These are phyloP conservation scores for Geodia barretti DNA, from an alignment of 37 sponge, comb jelly and placozoan genomes.

Conservation along the genomic window DNA sequence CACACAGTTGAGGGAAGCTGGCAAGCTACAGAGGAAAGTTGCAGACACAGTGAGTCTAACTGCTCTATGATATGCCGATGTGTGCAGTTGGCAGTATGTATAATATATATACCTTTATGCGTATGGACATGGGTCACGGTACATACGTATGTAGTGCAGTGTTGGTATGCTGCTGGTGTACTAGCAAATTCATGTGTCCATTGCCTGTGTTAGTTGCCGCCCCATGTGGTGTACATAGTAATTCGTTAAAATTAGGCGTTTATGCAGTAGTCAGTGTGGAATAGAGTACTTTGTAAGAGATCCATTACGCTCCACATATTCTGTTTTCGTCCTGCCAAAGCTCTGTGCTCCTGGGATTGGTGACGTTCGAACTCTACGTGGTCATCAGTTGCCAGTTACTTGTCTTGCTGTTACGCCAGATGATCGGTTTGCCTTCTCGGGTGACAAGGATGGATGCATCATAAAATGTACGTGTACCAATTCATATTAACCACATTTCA, in stretches of 20 bases:
- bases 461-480: conserved; percentile 76
- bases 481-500: background rate
- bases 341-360: conserved; percentile 55
- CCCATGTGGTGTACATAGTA: background rate
- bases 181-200: too few species aligned
- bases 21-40: conserved; percentile 72
- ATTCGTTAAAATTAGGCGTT: background rate
- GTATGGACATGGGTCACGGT: too few species aligned
- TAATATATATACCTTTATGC: too few species aligned
- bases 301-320: background rate
- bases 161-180: background rate
- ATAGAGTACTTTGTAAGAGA: background rate
- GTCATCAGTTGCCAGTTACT: conserved; percentile 86
- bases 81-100: too few species aligned
- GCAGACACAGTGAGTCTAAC: conserved; percentile 58
- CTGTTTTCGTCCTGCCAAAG: conserved; percentile 21
- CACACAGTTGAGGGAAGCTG: conserved; percentile 67
- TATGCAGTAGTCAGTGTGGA: background rate
- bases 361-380: conserved; percentile 40
- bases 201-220: background rate
- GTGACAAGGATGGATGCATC: conserved; percentile 87
- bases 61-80: too few species aligned
- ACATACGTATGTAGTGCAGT: background rate
- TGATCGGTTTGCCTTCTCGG: conserved; percentile 69
- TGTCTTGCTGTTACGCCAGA: conserved; percentile 79